Evolutionary conservation across 2,888 invertebrate species (phyloP).

Genomic region (Hypomecis punctinalis): DNA sequence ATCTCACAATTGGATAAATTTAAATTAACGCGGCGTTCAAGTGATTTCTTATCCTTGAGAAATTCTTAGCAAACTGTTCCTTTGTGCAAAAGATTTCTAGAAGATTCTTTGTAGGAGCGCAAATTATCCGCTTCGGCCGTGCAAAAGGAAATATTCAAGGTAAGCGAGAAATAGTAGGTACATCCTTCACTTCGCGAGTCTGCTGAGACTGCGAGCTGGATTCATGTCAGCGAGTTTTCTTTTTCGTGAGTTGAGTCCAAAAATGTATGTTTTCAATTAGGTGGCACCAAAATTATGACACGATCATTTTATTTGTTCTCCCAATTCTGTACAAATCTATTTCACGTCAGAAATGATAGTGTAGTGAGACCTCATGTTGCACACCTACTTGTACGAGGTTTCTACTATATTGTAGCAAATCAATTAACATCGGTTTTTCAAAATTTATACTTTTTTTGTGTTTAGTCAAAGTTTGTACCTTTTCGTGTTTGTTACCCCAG

Average conservation of each 20-base stretch:
- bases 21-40: constrained; percentile 15
- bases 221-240: neutral
- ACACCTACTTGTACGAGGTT: too few relatives aligned
- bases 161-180: constrained; percentile 25
- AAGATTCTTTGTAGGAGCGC: constrained; percentile 21
- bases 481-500: too few relatives aligned
- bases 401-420: too few relatives aligned
- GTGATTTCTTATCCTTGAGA: constrained; percentile 20
- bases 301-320: too few relatives aligned
- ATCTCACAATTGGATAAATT: constrained; percentile 6
- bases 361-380: too few relatives aligned
- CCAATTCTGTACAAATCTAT: too few relatives aligned
- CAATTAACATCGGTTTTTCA: too few relatives aligned
- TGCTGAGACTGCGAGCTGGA: constrained; percentile 3
- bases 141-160: constrained; percentile 28
- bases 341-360: too few relatives aligned
- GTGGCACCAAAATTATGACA: too few relatives aligned
- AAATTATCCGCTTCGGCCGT: constrained; percentile 24
- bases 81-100: constrained; percentile 34
- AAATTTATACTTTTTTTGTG: too few relatives aligned
- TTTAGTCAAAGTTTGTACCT: too few relatives aligned
- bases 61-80: constrained; percentile 29
- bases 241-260: neutral
- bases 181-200: constrained; percentile 10
- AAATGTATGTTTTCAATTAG: too few relatives aligned